Conservation (phyloP, 35 echinoderm and acorn worm genomes). For the Hemicentrotus pulcherrimus region DNA sequence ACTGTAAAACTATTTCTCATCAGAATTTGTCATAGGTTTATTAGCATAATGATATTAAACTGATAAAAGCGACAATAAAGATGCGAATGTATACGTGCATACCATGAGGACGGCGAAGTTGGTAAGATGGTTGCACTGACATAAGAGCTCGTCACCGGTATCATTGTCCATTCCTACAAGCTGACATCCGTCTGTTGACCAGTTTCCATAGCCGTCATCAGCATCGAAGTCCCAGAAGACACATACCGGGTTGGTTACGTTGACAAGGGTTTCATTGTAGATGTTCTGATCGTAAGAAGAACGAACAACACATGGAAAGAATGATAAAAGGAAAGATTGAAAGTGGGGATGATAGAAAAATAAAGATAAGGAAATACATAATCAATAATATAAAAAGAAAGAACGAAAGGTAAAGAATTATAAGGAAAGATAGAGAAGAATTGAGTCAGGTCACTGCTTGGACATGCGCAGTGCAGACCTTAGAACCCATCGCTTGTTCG, state of each 20-base stretch:
- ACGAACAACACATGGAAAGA: no score
- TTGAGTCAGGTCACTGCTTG: no score
- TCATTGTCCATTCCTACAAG: not conserved
- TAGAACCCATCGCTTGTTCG: no score
- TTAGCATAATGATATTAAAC: no score
- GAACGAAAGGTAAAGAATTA: no score
- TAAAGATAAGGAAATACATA: not conserved
- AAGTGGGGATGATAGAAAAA: not conserved
- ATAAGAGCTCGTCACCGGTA: not conserved
- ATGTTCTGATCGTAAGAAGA: not conserved
- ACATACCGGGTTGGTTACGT: conserved; percentile 34
- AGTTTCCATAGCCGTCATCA: conserved; percentile 61
- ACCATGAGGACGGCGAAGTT: conserved; percentile 76
- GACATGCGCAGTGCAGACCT: no score
- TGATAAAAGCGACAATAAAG: no score
- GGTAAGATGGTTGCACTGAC: conserved; percentile 76
- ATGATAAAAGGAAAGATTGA: no score
- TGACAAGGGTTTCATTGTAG: not conserved
- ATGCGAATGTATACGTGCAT: not conserved
- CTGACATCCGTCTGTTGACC: conserved; percentile 56
- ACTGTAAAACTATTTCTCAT: no score
- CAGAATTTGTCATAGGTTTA: no score
- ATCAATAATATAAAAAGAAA: no score
- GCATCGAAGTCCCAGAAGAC: conserved; percentile 66
- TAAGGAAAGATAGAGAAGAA: no score